Evolutionary conservation across 2,797 vertebrate species (phyloP), one percentile per base, ranked within the genome.

Genomic region (Ptychadena robeensis): DNA sequence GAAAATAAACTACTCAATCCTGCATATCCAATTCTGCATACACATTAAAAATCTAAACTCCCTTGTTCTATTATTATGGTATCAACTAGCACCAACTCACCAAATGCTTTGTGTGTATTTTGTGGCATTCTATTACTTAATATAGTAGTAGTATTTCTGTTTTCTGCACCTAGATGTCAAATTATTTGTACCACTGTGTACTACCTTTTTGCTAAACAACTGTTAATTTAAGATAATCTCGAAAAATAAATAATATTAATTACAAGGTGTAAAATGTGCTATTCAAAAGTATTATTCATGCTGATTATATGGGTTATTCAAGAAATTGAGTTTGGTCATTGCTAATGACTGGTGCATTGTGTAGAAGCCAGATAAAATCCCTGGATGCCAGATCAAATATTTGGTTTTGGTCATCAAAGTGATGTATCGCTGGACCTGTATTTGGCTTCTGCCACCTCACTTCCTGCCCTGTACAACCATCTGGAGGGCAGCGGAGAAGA

Each of bases 401-500:
- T 65, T 68, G 28, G 40, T 64, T 69, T 73, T n/a, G 32, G 25
- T 74, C n/a, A 66, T 35, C 32, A 71, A 44, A 15, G 25, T 34
- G 48, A 70, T 72, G 28, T 48, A 48, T 69, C 27, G 25, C 61
- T 80, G 37, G 53, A 70, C 53, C 63, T 37, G n/a, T 79, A 28
- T 68, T 73, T 74, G 61, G 25, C 48, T 67, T 6, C 34, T 85
- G 82, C 82, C 82, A 85, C 82, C 77, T 85, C 82, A 80, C 82
- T 80, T 85, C 82, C 82, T 85, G 82, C 53, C 57, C 66, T 53
- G 15, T 69, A 28, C 40, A 84, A 64, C 73, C 81, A 83, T 83
- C 74, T 83, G 81, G 81, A 78, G 66, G 81, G 81, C 74, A 83
- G 73, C 32, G 14, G 32, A 81, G 73, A 82, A 40, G 77, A 85